Conservation (phyloP, 2,797 vertebrate genomes). For the Synaphobranchus kaupii region DNA sequence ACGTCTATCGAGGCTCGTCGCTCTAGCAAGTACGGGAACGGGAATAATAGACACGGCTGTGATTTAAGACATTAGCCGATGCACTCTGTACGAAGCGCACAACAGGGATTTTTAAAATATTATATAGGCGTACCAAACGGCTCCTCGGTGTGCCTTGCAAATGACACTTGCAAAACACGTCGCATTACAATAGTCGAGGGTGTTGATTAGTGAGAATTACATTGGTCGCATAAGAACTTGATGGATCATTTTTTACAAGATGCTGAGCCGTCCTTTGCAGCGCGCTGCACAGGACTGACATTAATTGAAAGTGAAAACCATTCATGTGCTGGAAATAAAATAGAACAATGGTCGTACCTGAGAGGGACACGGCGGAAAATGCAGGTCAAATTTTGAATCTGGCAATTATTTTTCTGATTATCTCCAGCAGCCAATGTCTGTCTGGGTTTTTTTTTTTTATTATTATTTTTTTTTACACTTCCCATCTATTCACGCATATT, state of each 20-base stretch:
- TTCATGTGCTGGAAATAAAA: not conserved
- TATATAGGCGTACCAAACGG: not conserved
- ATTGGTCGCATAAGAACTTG: not conserved
- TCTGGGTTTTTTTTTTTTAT: not conserved
- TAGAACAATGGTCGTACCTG: not conserved
- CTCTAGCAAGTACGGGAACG: not conserved
- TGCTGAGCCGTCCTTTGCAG: not conserved
- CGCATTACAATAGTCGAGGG: not conserved
- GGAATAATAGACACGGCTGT: not conserved
- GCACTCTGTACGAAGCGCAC: not conserved
- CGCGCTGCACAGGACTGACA: not conserved
- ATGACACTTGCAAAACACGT: not conserved
- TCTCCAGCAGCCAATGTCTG: not conserved
- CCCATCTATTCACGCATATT: not conserved
- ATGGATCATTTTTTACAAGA: not conserved
- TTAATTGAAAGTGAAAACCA: constrained; percentile 14
- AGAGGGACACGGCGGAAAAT: not conserved
- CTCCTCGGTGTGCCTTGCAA: not conserved
- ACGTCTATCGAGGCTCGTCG: not conserved
- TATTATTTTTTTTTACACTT: not conserved
- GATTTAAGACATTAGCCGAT: not conserved
- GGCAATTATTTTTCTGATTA: constrained; percentile 9
- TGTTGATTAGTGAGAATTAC: constrained; percentile 16
- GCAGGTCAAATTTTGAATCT: not conserved
- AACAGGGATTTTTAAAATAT: not conserved